Base-by-base conservation (phyloP, 53 echinoderm and acorn worm species). In the Holothuria scabra region DNA sequence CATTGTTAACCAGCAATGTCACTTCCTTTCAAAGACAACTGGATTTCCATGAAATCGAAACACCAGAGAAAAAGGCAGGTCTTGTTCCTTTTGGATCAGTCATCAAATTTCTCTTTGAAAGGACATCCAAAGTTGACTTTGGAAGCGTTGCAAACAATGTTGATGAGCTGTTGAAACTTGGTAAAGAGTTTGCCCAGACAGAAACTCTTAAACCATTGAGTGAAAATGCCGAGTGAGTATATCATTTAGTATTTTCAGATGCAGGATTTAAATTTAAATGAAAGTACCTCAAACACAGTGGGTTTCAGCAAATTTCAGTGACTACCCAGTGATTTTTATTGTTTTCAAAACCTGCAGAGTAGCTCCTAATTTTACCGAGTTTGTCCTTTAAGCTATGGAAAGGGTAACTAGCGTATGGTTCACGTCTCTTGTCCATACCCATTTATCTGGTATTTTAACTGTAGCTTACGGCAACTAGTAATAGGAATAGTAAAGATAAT, bases 1-100 rank as follows among this genome's bases (percentile, higher is more conserved):
- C n/a, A n/a, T n/a, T n/a, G n/a, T n/a, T n/a, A 3, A 8, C 7
- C 0, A 41, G 8, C 41, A 41, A 52, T 52, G 16, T 1, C 66
- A 25, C 11, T 57, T 46, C 10, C n/a, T 35, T 10, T 28, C 60
- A 48, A 31, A 99, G 99, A 59, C 99, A 99, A 86, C 74, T 99
- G 33, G 99, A 99, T 41, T 87, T 90, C 60, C 87, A 85, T 66
- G 90, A 99, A 68, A 81, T 94, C 19, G 89, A 89, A 63, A 46
- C 81, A 31, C 81, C 81, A 41, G 81, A 81, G 37, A 81, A 81
- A 19, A 60, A 63, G 64, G 81, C 64, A 81, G 81, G 62, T 12
- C 81, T 81, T 13, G 64, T 81, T 23, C 33, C 81, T 11, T 81
- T 81, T 81, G 81, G 81, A 18, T 62, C 62, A 34, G 2, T 81